Evolutionary conservation across 2,113 vertebrate genomes (phyloP).

Genomic region (Promerops cafer): DNA sequence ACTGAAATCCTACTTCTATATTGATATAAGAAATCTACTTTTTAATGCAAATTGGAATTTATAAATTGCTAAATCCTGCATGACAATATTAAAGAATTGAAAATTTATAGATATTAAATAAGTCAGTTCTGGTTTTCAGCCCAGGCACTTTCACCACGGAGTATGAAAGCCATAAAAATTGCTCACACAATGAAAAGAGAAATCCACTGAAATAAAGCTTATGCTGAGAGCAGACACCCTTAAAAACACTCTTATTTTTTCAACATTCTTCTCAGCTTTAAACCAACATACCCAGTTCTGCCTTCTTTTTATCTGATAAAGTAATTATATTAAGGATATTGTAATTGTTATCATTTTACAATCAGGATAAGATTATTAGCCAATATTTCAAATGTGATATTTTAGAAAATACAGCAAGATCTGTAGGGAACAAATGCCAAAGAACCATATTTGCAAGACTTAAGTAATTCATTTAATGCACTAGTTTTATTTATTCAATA

Average conservation of each 20-base stretch:
- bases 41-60: neutral
- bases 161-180: neutral
- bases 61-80: neutral
- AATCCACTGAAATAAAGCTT: neutral
- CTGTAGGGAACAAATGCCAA: neutral
- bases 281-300: neutral
- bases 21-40: neutral
- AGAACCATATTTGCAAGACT: neutral
- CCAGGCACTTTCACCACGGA: neutral
- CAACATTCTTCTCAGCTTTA: neutral
- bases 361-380: neutral
- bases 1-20: neutral
- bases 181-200: neutral
- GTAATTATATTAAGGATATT: neutral
- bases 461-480: neutral
- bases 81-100: neutral
- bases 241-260: neutral
- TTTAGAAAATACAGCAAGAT: neutral
- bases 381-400: neutral
- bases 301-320: neutral
- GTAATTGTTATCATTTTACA: neutral
- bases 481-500: neutral
- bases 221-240: neutral
- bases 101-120: neutral
- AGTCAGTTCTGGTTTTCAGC: neutral